Evolutionary conservation across 2,888 invertebrate species (phyloP), one percentile per base, ranked within the genome.

Genomic region (Drosophila melanosoma): DNA sequence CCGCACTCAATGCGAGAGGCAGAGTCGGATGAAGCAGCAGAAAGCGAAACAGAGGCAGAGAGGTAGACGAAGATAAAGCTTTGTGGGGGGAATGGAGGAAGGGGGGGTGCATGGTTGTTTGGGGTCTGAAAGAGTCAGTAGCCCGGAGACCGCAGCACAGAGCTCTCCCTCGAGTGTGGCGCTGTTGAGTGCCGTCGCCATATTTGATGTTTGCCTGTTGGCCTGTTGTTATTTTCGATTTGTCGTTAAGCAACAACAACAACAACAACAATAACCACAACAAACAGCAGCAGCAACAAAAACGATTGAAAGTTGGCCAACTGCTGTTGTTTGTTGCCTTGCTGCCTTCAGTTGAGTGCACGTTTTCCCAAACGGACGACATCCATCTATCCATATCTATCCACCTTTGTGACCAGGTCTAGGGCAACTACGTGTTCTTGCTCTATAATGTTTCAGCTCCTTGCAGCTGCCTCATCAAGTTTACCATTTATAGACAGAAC

Each of bases 201-300:
- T 84, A 77, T 87, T 86, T 83, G 78, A 78, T 89, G 83, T 82
- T 89, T 82, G 85, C 80, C 78, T 70, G 73, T 88, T 86, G 81
- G 83, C 72, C 71, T 78, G 76, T 81, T 86, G 80, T 86, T 81
- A 69, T 81, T 77, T 85, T 81, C 81, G 82, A 82, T 82, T 79
- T 79, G 82, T 76, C 68, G 79, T 76, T 63, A 64, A 64, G 63
- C 66, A 79, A 73, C 72, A 72, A 29, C 69, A 67, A 58, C 53
- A 49, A 20, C 62, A 69, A 32, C 65, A 66, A 54, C 57, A 66
- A 54, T 54, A 56, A 51, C 29, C 11, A 11, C 57, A 59, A 40
- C 38, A 40, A 64, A 49, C 59, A 58, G 38, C 49, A 20, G 0
- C 12, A 45, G 3, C 23, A 45, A 45, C 45, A 45, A 23, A 35